These are phyloP conservation scores for Cyrtodaria siliqua DNA, from an alignment of 2,888 invertebrate genomes.

Conservation along the genomic window DNA sequence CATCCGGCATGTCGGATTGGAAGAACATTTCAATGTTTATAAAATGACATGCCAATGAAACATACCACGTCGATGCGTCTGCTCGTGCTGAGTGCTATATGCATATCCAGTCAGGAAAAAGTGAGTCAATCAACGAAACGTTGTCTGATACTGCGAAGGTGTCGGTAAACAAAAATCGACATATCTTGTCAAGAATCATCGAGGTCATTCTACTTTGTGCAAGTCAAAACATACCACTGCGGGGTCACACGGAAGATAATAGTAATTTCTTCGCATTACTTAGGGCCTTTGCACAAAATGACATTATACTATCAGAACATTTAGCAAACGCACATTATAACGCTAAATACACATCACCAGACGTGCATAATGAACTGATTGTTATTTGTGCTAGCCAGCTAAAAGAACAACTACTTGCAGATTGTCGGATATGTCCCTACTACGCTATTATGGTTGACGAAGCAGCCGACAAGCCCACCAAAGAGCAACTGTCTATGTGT, in stretches of 20 bases:
- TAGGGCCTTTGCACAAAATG: slow-evolving; percentile 18
- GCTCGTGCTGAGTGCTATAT: slow-evolving; percentile 12
- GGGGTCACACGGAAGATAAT: slow-evolving; percentile 36
- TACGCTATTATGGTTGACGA: slow-evolving; percentile 53
- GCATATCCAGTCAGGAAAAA: slow-evolving; percentile 8
- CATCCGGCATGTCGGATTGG: slow-evolving; percentile 11
- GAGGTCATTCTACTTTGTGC: slow-evolving; percentile 42
- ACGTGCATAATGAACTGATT: no score
- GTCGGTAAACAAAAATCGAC: no score
- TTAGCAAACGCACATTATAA: slow-evolving; percentile 11
- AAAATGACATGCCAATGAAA: slow-evolving; percentile 16
- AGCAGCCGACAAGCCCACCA: slow-evolving; percentile 43
- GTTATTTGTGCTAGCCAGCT: no score
- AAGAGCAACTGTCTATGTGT: slow-evolving; percentile 49
- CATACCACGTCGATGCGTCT: slow-evolving; percentile 11
- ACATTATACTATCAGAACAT: slow-evolving; percentile 31
- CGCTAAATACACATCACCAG: slow-evolving; percentile 37
- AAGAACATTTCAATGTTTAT: slow-evolving; percentile 19
- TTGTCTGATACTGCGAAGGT: no score
- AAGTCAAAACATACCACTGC: slow-evolving; percentile 43
- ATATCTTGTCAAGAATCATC: no score
- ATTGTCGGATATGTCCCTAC: slow-evolving; percentile 11
- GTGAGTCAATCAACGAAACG: slow-evolving; percentile 1
- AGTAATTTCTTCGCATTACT: slow-evolving; percentile 57
- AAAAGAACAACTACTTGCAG: slow-evolving; percentile 4